These are phyloP conservation scores for Drosophila nigrodunni DNA, from an alignment of 1,140 invertebrate species.

Conservation along the genomic window DNA sequence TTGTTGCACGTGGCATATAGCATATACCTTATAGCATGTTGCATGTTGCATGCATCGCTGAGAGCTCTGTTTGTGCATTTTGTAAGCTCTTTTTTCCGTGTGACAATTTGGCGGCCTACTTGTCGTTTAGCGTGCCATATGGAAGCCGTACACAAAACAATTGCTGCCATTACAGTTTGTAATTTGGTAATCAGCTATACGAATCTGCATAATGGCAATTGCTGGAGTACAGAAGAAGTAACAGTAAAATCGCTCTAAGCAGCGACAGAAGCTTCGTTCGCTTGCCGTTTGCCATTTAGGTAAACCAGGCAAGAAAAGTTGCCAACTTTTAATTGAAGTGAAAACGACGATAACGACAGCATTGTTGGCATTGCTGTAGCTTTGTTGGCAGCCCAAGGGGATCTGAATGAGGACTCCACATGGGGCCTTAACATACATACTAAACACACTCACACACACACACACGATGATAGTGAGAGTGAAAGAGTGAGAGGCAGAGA, in stretches of 20 bases:
- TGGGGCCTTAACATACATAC: slow-evolving; percentile 37
- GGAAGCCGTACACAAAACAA: slow-evolving; percentile 64
- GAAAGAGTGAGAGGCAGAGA: neutral
- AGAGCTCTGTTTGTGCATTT: slow-evolving; percentile 42
- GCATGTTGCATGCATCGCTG: neutral
- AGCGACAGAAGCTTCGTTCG: slow-evolving; percentile 1
- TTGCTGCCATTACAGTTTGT: slow-evolving; percentile 82
- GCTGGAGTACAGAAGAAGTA: slow-evolving; percentile 38
- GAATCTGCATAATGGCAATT: slow-evolving; percentile 82
- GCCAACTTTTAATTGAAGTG: slow-evolving; percentile 84
- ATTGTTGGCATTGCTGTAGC: slow-evolving; percentile 71
- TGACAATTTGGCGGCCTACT: slow-evolving; percentile 78
- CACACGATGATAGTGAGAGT: neutral
- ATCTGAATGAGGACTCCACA: slow-evolving; percentile 51
- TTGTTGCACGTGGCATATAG: slow-evolving; percentile 12
- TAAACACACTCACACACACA: slow-evolving; percentile 10
- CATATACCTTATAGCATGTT: neutral
- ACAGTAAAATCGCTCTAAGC: slow-evolving; percentile 25
- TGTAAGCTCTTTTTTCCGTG: slow-evolving; percentile 41
- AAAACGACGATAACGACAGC: slow-evolving; percentile 84
- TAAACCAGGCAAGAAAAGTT: slow-evolving; percentile 82
- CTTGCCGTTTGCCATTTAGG: slow-evolving; percentile 49
- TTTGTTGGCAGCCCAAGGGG: slow-evolving; percentile 71
- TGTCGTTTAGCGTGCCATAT: slow-evolving; percentile 66
- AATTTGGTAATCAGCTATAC: slow-evolving; percentile 81